A percentile compares a stretch with the other conserved stretches of the same genome.
Evolutionary conservation across 2,113 vertebrate genomes (phyloP).

Genomic region (Eubucco bourcierii): DNA sequence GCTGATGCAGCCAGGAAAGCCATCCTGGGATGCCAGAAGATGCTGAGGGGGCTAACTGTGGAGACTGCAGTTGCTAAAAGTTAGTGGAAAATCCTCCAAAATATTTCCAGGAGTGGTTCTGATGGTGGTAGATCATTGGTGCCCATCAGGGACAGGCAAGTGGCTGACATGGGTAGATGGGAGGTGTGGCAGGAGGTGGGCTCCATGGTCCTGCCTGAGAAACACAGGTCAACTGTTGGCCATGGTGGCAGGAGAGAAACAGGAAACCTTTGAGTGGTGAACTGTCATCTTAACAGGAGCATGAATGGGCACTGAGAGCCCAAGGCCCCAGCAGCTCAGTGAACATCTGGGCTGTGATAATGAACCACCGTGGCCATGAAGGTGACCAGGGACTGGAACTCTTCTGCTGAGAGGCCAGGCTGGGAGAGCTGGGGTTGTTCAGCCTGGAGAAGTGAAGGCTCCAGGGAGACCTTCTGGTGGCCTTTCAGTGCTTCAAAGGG

Average conservation of each 20-base stretch:
- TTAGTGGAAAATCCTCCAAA: not conserved
- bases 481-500: not conserved
- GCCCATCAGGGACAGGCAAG: not conserved
- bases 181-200: accelerated
- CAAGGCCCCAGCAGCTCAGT: accelerated
- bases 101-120: not conserved
- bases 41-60: not conserved
- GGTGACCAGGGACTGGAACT: not conserved
- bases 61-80: not conserved
- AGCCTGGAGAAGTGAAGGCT: not conserved
- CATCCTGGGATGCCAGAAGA: not conserved
- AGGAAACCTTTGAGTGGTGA: not conserved
- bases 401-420: not conserved
- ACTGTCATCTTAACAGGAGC: accelerated
- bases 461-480: not conserved
- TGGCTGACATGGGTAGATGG: accelerated
- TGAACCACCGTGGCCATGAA: not conserved
- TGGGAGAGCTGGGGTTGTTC: not conserved
- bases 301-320: accelerated
- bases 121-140: not conserved
- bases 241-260: accelerated
- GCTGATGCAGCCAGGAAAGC: not conserved
- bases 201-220: not conserved
- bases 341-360: not conserved
- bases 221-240: accelerated